Percentiles rank a stretch among this genome's conserved stretches.
These are phyloP conservation scores for Aptenodytes patagonicus DNA, from an alignment of 2,113 vertebrate species.

Conservation along the genomic window DNA sequence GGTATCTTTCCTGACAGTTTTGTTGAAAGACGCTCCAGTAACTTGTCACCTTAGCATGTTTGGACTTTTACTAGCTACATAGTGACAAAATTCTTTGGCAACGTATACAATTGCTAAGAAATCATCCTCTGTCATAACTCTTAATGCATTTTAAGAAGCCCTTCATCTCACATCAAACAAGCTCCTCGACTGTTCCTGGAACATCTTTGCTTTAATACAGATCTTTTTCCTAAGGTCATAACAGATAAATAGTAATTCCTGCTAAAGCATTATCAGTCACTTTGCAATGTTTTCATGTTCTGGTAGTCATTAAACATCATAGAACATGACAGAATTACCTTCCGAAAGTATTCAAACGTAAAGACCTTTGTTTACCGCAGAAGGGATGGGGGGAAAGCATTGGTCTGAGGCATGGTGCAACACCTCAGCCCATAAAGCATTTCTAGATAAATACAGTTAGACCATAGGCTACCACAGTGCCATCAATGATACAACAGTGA, in stretches of 20 bases:
- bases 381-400: neutral
- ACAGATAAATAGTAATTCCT: conserved; percentile 2
- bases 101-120: neutral
- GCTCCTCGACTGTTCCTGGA: neutral
- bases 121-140: neutral
- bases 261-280: neutral
- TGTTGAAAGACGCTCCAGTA: neutral
- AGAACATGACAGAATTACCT: neutral
- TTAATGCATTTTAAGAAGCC: conserved; percentile 2
- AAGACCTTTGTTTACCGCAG: neutral
- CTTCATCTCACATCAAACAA: neutral
- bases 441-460: neutral
- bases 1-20: neutral
- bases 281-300: neutral
- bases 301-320: neutral
- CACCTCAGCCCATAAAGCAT: neutral
- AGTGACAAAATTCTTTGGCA: neutral
- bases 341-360: neutral
- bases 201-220: neutral
- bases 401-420: neutral
- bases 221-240: neutral
- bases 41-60: neutral
- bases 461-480: neutral
- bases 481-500: rapidly evolving
- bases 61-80: neutral